Evolutionary conservation across 2,113 vertebrate genomes (phyloP).

Genomic region (Mus pahari): DNA sequence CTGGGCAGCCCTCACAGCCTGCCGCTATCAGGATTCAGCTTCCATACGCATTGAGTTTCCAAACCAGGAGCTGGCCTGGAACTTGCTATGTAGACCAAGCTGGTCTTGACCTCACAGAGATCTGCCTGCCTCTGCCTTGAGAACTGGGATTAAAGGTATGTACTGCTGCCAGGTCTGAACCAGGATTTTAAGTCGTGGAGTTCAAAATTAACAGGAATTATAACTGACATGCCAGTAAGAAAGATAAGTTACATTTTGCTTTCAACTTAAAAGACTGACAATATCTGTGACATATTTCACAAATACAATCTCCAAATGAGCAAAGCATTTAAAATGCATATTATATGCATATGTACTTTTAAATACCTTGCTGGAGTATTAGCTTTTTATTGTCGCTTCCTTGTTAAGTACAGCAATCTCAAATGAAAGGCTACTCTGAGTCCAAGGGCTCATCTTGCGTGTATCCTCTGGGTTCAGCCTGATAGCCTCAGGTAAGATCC

Average conservation of each 20-base stretch:
- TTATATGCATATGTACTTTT: background rate
- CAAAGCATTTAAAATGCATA: constrained; percentile 50
- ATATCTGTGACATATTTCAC: constrained; percentile 1
- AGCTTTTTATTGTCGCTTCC: background rate
- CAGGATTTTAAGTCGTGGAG: background rate
- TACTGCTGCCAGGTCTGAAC: background rate
- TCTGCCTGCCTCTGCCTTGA: background rate
- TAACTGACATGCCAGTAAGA: background rate
- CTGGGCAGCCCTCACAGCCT: background rate
- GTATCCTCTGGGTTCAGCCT: background rate
- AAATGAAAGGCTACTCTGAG: background rate
- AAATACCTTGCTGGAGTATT: background rate
- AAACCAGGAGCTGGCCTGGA: background rate
- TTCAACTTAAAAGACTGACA: constrained; percentile 30
- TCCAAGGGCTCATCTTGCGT: background rate
- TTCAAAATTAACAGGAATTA: constrained; percentile 8
- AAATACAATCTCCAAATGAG: constrained; percentile 12
- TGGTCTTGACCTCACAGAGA: background rate
- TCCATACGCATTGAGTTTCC: background rate
- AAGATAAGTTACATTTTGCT: constrained; percentile 39
- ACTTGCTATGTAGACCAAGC: background rate
- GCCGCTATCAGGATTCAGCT: background rate
- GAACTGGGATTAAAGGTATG: background rate
- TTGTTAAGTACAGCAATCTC: constrained; percentile 12
- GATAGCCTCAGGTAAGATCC: background rate